Evolutionary conservation across 2,113 vertebrate genomes (phyloP), one percentile per base, ranked within the genome.

Genomic region (Calypte anna): DNA sequence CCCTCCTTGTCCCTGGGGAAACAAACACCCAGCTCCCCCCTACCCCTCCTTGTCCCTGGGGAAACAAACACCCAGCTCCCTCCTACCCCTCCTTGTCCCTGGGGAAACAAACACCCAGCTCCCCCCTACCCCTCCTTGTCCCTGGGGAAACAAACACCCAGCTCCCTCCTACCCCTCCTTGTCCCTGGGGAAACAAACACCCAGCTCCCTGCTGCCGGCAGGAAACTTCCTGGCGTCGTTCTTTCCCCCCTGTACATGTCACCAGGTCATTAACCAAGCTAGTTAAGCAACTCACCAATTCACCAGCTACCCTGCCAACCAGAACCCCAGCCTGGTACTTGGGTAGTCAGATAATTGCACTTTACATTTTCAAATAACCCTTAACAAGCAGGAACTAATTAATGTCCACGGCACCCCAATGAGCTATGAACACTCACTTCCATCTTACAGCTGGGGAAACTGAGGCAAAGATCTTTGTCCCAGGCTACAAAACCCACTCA

Each of bases 351-450:
- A 40, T 57, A 93, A 94, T 40, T 91, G 61, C 36, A 53, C 85
- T 96, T 93, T 83, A 90, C 50, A 28, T 93, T 91, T 94, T 82
- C 76, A 94, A 94, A 91, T 81, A 95, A 90, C 68, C 82, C 72
- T 78, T 95, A 93, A 95, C 79, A 90, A 84, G 61, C 8, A 0
- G 86, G 69, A 91, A 88, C 82, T 86, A 90, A 86, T 68, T 86
- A 55, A 88, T 43, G 17, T 58, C 88, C 51, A 5, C 74, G 78
- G 50, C 40, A 75, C 12, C 48, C 20, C 17, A 5, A 46, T 27
- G 57, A 95, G 79, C 54, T 83, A 64, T 22, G 59, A 90, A 93
- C 50, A 61, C 63, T 81, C 69, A 43, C 46, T 82, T 76, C 50
- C 57, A 68, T 31, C 28, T 83, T 81, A 50, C 54, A 22, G 16